Percentiles rank a stretch among this genome's conserved stretches.
Evolutionary conservation across 1,140 invertebrate species (phyloP).

Genomic region (Trialeurodes vaporariorum): DNA sequence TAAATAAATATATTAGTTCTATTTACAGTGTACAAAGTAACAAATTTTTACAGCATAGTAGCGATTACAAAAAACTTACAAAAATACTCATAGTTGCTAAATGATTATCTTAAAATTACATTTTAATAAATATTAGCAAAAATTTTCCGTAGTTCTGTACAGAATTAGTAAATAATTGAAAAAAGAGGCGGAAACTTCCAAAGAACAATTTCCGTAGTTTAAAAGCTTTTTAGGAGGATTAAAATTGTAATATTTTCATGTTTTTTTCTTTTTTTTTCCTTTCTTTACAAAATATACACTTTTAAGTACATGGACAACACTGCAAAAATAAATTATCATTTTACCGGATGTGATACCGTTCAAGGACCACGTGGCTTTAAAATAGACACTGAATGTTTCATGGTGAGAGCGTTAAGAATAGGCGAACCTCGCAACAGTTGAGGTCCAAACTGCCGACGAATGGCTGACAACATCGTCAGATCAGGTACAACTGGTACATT

Average conservation of each 20-base stretch:
- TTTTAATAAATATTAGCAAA: neutral
- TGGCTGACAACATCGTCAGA: neutral
- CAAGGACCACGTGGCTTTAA: neutral
- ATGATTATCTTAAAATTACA: neutral
- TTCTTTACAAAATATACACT: constrained; percentile 1
- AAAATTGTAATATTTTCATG: no score
- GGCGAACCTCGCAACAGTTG: constrained; percentile 5
- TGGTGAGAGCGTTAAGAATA: neutral
- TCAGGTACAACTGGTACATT: neutral
- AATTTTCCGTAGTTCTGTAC: neutral
- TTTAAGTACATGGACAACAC: neutral
- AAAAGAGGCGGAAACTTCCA: no score
- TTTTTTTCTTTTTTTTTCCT: no score
- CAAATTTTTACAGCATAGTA: neutral
- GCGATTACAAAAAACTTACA: neutral
- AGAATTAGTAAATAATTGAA: no score
- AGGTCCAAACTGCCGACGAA: constrained; percentile 6
- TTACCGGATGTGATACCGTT: neutral
- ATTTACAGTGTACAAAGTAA: neutral
- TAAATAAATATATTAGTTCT: neutral
- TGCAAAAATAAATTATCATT: neutral
- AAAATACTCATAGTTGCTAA: neutral
- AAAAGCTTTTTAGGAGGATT: no score
- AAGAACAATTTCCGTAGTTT: no score
- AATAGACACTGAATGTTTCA: neutral